A percentile compares a stretch with the other conserved stretches of the same genome.
Conservation (phyloP, 2,113 vertebrate genomes). For the Orcinus orca region DNA sequence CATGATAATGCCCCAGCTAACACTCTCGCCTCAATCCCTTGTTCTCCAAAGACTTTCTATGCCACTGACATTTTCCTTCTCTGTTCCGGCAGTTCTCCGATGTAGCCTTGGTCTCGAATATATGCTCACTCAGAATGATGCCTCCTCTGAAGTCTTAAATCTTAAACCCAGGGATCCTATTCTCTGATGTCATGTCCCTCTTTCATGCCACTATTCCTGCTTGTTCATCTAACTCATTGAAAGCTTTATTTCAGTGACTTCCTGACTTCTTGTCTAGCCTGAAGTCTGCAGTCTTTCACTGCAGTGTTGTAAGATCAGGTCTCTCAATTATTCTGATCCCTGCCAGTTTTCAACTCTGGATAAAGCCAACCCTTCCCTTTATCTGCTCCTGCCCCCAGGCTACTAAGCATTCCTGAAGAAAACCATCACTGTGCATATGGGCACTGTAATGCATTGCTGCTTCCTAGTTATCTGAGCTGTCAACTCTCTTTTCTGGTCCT, state of each 20-base stretch:
- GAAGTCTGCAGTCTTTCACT: background rate
- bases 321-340: conserved; percentile 1
- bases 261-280: background rate
- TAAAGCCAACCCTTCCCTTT: background rate
- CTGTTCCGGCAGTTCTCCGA: background rate
- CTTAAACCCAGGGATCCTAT: background rate
- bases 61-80: background rate
- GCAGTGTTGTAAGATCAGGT: background rate
- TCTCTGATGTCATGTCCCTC: background rate
- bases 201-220: background rate
- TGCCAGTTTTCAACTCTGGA: background rate
- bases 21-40: background rate
- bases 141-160: background rate
- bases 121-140: background rate
- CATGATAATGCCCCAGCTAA: background rate
- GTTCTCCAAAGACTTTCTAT: background rate
- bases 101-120: background rate
- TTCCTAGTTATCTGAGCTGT: background rate
- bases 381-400: background rate
- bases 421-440: background rate
- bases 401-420: background rate
- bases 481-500: background rate
- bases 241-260: background rate
- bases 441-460: background rate
- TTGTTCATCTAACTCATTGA: background rate